These are phyloP conservation scores for Cyanoderma ruficeps DNA, from an alignment of 2,113 vertebrate species.

Conservation along the genomic window DNA sequence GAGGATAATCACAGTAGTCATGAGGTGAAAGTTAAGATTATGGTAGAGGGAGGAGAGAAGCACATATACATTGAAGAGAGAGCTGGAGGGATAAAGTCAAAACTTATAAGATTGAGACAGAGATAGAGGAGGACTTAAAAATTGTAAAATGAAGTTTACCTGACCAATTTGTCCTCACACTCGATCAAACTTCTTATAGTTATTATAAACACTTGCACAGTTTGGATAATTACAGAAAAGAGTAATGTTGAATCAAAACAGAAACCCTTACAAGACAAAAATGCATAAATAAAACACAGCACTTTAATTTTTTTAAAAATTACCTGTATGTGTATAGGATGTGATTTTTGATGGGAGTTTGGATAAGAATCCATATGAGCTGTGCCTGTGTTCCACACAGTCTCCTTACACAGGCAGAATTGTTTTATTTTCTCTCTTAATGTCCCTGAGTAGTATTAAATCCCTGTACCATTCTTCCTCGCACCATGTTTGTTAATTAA, in stretches of 20 bases:
- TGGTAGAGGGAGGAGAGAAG: background rate
- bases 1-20: background rate
- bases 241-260: background rate
- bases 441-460: background rate
- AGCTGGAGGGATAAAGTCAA: background rate
- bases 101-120: background rate
- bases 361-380: background rate
- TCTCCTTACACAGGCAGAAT: background rate
- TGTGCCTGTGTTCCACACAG: background rate
- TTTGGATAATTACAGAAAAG: background rate
- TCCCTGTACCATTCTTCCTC: background rate
- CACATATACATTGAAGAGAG: background rate
- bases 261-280: background rate
- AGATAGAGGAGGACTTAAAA: background rate
- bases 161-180: background rate
- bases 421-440: background rate
- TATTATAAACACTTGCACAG: background rate
- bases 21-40: background rate
- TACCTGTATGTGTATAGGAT: background rate
- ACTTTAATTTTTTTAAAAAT: background rate
- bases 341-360: background rate
- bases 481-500: background rate
- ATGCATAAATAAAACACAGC: background rate
- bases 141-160: background rate
- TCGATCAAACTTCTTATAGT: fast-evolving